Conservation (phyloP, 2,888 invertebrate genomes). For the Caenorhabditis auriculariae region DNA sequence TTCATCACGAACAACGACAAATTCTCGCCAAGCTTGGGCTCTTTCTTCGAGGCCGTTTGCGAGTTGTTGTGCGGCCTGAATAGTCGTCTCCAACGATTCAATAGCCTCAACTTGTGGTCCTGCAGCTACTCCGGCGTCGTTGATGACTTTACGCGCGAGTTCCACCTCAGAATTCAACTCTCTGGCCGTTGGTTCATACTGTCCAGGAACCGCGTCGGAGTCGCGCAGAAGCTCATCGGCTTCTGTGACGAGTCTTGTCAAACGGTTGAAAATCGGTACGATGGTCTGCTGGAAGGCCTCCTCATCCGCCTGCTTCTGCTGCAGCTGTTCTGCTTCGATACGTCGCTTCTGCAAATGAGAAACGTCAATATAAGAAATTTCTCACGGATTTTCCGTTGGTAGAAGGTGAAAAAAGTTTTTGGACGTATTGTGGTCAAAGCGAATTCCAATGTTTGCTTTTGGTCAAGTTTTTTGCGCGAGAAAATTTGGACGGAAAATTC, state of each 20-base stretch:
- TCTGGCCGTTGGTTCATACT: conserved; percentile 32
- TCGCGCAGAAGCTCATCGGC: conserved; percentile 30
- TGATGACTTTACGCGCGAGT: conserved; percentile 16
- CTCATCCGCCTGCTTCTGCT: conserved; percentile 13
- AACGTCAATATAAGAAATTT: background rate
- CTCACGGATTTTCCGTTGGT: background rate
- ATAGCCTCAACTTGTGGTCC: conserved; percentile 20
- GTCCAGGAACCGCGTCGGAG: conserved; percentile 36
- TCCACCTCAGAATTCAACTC: conserved; percentile 27
- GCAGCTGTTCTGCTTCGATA: conserved; percentile 14
- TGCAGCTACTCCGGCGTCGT: conserved; percentile 7
- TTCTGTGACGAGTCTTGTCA: conserved; percentile 34
- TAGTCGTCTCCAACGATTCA: conserved; percentile 17
- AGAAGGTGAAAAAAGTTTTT: background rate
- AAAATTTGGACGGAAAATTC: no score
- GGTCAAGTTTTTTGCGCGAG: no score
- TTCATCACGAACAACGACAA: conserved; percentile 38
- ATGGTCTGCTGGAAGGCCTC: conserved; percentile 13
- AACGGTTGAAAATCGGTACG: conserved; percentile 16
- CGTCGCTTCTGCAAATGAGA: conserved; percentile 14
- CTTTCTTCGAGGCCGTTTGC: conserved; percentile 33
- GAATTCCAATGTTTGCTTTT: no score
- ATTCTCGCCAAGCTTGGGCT: conserved; percentile 35
- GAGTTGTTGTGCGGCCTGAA: conserved; percentile 26
- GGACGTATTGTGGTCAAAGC: no score